A percentile compares a stretch with the other conserved stretches of the same genome.
These are phyloP conservation scores for Oreochromis grahami DNA, from an alignment of 2,797 vertebrate species.

Conservation along the genomic window DNA sequence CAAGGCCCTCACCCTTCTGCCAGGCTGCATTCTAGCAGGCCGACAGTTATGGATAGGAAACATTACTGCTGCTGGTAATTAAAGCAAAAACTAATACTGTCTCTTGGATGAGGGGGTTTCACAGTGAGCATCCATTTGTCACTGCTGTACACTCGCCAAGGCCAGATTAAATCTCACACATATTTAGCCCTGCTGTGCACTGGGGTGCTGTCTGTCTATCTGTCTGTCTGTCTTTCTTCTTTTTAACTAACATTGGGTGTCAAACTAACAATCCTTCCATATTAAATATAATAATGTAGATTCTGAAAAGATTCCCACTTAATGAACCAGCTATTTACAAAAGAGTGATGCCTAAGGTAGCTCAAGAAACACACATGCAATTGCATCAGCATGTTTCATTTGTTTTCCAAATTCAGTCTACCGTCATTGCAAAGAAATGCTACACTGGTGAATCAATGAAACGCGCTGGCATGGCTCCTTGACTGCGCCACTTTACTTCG, in stretches of 20 bases:
- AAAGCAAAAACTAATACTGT: constrained; percentile 98
- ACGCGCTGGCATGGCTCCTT: background rate
- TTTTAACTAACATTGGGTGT: background rate
- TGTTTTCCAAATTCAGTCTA: background rate
- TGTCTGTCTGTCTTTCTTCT: background rate
- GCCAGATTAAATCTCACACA: constrained; percentile 88
- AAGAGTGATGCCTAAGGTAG: background rate
- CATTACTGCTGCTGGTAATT: constrained; percentile 96
- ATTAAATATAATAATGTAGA: background rate
- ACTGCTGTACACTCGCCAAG: constrained; percentile 78
- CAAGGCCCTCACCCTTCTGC: constrained; percentile 92
- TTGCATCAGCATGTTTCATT: background rate
- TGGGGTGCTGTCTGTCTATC: constrained; percentile 27
- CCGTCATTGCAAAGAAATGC: background rate
- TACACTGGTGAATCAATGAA: background rate
- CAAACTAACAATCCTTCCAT: background rate
- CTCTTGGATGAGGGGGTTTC: constrained; percentile 89
- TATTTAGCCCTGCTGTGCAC: constrained; percentile 73
- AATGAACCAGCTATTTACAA: background rate
- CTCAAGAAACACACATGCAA: background rate
- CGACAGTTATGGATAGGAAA: constrained; percentile 99
- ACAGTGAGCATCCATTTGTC: constrained; percentile 91
- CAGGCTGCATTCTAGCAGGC: constrained; percentile 87
- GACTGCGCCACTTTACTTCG: background rate
- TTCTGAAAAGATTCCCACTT: background rate